Base-by-base conservation (phyloP, 2,888 invertebrate species). In the Agonum fuliginosum region DNA sequence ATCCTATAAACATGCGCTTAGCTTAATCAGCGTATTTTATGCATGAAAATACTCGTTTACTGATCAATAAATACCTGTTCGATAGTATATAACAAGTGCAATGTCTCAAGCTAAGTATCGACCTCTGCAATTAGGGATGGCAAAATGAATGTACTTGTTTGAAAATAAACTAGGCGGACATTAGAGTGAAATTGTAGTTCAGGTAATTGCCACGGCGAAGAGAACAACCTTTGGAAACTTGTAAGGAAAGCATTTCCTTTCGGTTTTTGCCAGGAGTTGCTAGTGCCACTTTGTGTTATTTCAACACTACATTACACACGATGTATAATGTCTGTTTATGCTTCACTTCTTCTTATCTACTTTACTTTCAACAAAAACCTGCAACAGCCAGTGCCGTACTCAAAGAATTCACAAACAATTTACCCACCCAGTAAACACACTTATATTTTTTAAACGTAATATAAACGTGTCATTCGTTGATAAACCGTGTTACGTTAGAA, bases 11-110 rank as follows among this genome's bases (percentile, higher is more conserved):
- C 74, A 74, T 74, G 41, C 43, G 46, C 43, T 65, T 43, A 41
- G 65, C 46, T 74, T 74, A 74, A 74, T 74, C 74, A 74, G 74
- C 65, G 74, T 74, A 74, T 74, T 74, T 74, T 74, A 74, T 74
- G 74, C 74, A 74, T 74, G 74, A 74, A 74, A 74, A 74, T 74
- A 74, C 74, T 74, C 62, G 74, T 74, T 74, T 74, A 74, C 74
- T 65, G 62, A 74, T 62, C 74, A 74, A 74, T 74, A 74, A 74
- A 74, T 74, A 74, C 65, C 41, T 46, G 54, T 41, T 54, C 58
- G 73, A 73, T 62, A 62, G 58, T 62, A 62, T 74, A 74, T 67
- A 75, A 75, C 67, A 75, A 75, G 74, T 74, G 74, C 65, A 74
- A 48, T 74, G 65, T 74, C 48, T 62, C 73, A 62, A 20, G 30